Evolutionary conservation across 2,888 invertebrate species (phyloP), one percentile per base, ranked within the genome.

Genomic region (Epiblema foenella): DNA sequence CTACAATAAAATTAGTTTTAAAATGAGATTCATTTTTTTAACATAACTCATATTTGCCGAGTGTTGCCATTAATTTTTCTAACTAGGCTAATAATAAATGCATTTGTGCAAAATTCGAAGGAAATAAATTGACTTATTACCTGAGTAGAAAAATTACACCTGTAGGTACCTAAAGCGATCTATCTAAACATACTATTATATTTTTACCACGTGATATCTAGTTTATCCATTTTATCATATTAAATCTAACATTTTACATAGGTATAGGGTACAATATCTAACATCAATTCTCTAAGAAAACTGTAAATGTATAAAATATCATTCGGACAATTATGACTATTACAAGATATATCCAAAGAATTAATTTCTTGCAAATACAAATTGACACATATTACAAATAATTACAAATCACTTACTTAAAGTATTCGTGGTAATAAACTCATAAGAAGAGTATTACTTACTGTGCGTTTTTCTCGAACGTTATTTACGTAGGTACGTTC

Each of bases 341-440:
- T 33, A 39, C 56, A 37, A 51, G 54, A 39, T 51, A 56, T 56
- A 59, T 46, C 68, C 24, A 58, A 73, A 64, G 59, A 51, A 39
- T 68, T 58, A 49, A 63, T 62, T 66, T 73, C 64, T 65, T 71
- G 56, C 67, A 46, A 57, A 56, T 72, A 29, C 39, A 63, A 73
- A 75, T 75, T 75, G 73, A 75, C 72, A 74, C 57, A 20, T 65
- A 73, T 70, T 73, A 57, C 73, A 58, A 58, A 46, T 46, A 46
- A 46, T n/a, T 46, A 46, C 46, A 46, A n/a, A 46, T 46, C 7
- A 46, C 46, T 58, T 20, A 42, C 42, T 67, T 20, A 49, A 7
- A 1, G 42, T 49, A 46, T 52, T 20, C 37, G n/a, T 24, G 52
- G 24, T n/a, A n/a, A 17, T 18, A 37, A 52, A 33, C n/a, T 39